Conservation (phyloP, 2,888 invertebrate genomes). For the Xanthostigma xanthostigma region DNA sequence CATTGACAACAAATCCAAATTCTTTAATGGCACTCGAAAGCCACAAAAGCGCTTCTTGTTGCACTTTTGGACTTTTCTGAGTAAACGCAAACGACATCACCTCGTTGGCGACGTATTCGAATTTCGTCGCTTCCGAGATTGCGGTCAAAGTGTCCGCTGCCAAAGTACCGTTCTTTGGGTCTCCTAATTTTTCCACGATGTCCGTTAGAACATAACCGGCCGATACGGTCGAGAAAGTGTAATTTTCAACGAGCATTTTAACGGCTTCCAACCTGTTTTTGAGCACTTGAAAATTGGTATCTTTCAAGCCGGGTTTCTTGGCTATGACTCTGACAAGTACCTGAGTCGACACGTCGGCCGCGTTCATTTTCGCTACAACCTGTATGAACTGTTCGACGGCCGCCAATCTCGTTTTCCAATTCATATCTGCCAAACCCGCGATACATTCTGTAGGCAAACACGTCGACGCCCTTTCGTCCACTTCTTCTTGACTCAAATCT, state of each 20-base stretch:
- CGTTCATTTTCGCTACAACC: constrained; percentile 43
- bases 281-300: constrained; percentile 83
- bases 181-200: constrained; percentile 71
- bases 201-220: constrained; percentile 65
- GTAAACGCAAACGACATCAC: constrained; percentile 59
- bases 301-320: constrained; percentile 76
- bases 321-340: constrained; percentile 55
- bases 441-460: constrained; percentile 46
- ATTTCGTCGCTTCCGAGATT: constrained; percentile 61
- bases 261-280: constrained; percentile 69
- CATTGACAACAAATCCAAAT: constrained; percentile 69
- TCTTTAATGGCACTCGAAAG: constrained; percentile 62
- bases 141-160: constrained; percentile 57
- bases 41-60: constrained; percentile 74
- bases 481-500: constrained; percentile 62
- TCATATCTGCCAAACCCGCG: constrained; percentile 52
- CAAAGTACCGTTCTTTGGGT: constrained; percentile 56
- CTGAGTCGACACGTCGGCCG: constrained; percentile 54
- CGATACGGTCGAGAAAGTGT: constrained; percentile 52
- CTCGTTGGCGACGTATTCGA: constrained; percentile 59
- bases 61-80: constrained; percentile 85
- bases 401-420: constrained; percentile 72
- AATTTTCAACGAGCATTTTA: constrained; percentile 61
- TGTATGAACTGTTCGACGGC: constrained; percentile 58
- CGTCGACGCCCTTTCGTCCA: constrained; percentile 55